A percentile compares a stretch with the other conserved stretches of the same genome.
These are phyloP conservation scores for Plemyria rubiginata DNA, from an alignment of 2,888 invertebrate species.

Conservation along the genomic window DNA sequence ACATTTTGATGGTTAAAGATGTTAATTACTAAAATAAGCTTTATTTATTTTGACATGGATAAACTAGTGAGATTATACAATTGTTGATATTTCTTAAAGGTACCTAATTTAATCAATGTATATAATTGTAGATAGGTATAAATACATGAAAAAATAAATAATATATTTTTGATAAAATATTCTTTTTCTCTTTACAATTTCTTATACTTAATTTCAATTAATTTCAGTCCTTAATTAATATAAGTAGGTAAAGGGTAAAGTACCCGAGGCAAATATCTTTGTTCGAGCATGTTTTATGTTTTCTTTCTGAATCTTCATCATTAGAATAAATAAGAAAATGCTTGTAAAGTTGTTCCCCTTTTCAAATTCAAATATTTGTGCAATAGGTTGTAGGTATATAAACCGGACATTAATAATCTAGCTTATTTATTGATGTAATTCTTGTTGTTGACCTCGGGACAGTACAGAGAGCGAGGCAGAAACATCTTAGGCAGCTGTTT, in stretches of 20 bases:
- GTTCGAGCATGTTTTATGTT: no score
- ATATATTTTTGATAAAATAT: conserved; percentile 13
- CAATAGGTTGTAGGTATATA: not conserved
- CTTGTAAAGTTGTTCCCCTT: not conserved
- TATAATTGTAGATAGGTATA: conserved; percentile 14
- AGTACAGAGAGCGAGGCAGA: conserved; percentile 61
- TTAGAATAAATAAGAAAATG: not conserved
- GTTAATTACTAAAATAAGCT: conserved; percentile 40
- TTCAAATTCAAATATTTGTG: no score
- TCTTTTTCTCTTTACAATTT: no score
- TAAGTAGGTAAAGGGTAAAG: no score
- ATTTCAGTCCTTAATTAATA: no score
- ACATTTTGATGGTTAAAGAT: conserved; percentile 61
- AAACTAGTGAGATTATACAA: conserved; percentile 25
- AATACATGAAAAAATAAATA: conserved; percentile 17
- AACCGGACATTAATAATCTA: not conserved
- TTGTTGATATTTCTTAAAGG: conserved; percentile 20
- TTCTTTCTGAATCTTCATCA: no score
- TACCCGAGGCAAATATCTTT: no score
- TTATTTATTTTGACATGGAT: conserved; percentile 3
- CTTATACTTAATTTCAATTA: no score
- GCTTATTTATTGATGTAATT: conserved; percentile 53
- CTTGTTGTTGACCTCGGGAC: conserved; percentile 57
- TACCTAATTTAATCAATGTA: conserved; percentile 2
- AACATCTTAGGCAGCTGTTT: conserved; percentile 67